Evolutionary conservation across 2,888 invertebrate species (phyloP).

Genomic region (Xylota segnis): DNA sequence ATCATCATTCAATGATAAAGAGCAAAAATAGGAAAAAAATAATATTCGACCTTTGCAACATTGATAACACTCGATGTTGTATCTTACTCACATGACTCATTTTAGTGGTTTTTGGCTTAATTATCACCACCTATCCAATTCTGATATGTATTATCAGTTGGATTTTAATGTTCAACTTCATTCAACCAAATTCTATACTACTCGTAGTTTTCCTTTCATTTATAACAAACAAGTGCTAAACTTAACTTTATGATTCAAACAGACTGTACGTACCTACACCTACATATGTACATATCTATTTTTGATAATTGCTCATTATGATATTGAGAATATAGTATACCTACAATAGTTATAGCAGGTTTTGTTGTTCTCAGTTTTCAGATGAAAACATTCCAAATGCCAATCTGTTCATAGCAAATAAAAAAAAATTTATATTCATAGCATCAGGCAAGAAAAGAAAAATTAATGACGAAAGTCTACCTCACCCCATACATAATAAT

Average conservation of each 20-base stretch:
- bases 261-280: background rate
- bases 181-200: background rate
- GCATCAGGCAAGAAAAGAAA: slow-evolving; percentile 7
- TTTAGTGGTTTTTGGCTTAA: slow-evolving; percentile 1
- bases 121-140: background rate
- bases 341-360: background rate
- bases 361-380: slow-evolving; percentile 6
- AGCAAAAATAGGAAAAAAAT: background rate
- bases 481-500: background rate
- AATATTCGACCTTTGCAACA: slow-evolving; percentile 10
- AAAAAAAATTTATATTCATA: slow-evolving; percentile 37
- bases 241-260: background rate
- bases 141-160: slow-evolving; percentile 18
- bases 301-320: slow-evolving; percentile 10
- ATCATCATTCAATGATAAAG: slow-evolving; percentile 15
- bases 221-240: slow-evolving; percentile 18
- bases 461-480: slow-evolving; percentile 21
- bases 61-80: slow-evolving; percentile 2
- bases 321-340: background rate
- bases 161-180: background rate
- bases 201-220: background rate
- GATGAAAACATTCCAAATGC: slow-evolving; percentile 11
- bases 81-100: slow-evolving; percentile 13
- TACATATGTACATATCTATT: background rate
- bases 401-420: slow-evolving; percentile 22